phyloP scores from a whole-genome alignment of 2,797 vertebrate genomes.

The Hippocampus kuda region DNA sequence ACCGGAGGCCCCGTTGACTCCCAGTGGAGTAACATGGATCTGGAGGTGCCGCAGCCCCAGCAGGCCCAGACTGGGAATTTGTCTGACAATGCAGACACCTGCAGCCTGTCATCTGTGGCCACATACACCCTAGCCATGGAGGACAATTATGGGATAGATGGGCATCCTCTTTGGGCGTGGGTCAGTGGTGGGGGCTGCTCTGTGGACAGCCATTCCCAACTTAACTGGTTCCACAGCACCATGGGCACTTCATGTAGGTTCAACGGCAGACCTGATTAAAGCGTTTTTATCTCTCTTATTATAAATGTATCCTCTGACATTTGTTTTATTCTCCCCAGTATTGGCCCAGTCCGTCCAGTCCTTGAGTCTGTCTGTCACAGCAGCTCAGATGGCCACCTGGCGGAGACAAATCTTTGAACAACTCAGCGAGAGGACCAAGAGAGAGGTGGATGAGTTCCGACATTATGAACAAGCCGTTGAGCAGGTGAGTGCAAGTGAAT shows the following conservation, averaged over 20 bases:
- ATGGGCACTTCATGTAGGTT: constrained; percentile 68
- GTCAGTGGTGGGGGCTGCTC: constrained; percentile 83
- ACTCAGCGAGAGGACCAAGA: constrained; percentile 81
- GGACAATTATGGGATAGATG: constrained; percentile 70
- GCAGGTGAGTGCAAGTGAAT: constrained; percentile 67
- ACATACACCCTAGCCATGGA: constrained; percentile 71
- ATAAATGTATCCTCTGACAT: neutral
- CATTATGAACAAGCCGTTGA: constrained; percentile 94
- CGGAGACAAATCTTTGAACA: constrained; percentile 92
- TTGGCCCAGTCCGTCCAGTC: constrained; percentile 73
- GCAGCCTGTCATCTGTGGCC: constrained; percentile 77
- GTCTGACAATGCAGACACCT: constrained; percentile 59
- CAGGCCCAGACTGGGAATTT: constrained; percentile 41
- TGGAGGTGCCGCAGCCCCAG: constrained; percentile 74
- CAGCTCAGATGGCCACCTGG: constrained; percentile 84
- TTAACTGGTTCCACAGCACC: constrained; percentile 78
- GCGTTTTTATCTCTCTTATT: neutral
- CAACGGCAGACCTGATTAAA: no score
- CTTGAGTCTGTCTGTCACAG: constrained; percentile 77
- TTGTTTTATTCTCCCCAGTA: constrained; percentile 52
- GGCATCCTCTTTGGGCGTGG: constrained; percentile 88
- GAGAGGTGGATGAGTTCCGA: constrained; percentile 87
- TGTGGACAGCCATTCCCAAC: constrained; percentile 72
- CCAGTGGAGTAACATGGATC: constrained; percentile 88
- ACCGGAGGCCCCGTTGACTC: constrained; percentile 48